Conservation (phyloP, 2,113 vertebrate species). For the Cyprinodon brontotheroides region DNA sequence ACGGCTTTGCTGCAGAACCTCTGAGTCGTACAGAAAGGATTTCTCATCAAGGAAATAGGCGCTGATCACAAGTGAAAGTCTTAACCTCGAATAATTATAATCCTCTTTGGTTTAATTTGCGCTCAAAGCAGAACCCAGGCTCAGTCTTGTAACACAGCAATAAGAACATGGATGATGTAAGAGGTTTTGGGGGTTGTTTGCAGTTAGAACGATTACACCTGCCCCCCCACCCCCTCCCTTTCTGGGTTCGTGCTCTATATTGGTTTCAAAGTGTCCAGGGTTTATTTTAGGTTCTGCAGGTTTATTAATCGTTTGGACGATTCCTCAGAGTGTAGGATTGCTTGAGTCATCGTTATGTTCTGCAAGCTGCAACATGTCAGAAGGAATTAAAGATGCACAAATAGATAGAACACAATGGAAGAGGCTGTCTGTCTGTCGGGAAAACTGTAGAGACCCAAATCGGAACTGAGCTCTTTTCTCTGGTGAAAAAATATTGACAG, state of each 20-base stretch:
- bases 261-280: background rate
- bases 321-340: slow-evolving; percentile 30
- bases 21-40: slow-evolving; percentile 30
- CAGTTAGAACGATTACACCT: slow-evolving; percentile 3
- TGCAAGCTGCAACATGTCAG: background rate
- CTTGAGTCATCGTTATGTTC: slow-evolving; percentile 5
- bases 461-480: background rate
- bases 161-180: slow-evolving; percentile 24
- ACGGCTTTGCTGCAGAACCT: slow-evolving; percentile 7
- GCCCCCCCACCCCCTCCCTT: slow-evolving; percentile 13
- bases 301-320: slow-evolving; percentile 13
- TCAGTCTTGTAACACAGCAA: slow-evolving; percentile 24
- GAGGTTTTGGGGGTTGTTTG: background rate
- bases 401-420: slow-evolving; percentile 6
- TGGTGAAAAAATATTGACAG: background rate
- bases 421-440: background rate
- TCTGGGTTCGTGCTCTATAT: background rate
- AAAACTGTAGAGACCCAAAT: background rate
- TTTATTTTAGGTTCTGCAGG: slow-evolving; percentile 8
- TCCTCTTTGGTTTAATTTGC: background rate
- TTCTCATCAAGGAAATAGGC: slow-evolving; percentile 27
- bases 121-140: slow-evolving; percentile 21
- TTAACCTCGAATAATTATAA: slow-evolving; percentile 10
- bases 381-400: background rate
- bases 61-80: slow-evolving; percentile 12